Evolutionary conservation across 2,797 vertebrate species (phyloP).

Genomic region (Pseudotriccus pelzelni): DNA sequence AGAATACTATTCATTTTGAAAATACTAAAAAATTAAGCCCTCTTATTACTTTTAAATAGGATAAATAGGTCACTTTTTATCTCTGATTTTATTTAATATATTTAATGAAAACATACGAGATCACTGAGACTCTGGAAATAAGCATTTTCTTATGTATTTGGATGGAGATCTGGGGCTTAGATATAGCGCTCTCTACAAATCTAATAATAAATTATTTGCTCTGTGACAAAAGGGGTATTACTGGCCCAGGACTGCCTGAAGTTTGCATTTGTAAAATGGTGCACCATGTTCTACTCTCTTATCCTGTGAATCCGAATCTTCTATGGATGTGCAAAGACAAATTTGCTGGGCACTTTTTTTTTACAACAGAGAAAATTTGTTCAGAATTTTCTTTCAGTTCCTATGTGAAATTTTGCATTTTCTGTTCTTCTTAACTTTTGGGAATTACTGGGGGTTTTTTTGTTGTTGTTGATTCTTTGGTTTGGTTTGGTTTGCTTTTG

Average conservation of each 20-base stretch:
- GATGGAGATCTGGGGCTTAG: slow-evolving; percentile 48
- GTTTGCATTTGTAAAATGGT: slow-evolving; percentile 39
- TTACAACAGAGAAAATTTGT: neutral
- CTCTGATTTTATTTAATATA: slow-evolving; percentile 52
- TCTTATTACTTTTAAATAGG: neutral
- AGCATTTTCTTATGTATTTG: slow-evolving; percentile 61
- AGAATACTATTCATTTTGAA: slow-evolving; percentile 9
- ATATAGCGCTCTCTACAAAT: slow-evolving; percentile 53
- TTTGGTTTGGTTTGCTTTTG: neutral
- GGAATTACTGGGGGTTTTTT: neutral
- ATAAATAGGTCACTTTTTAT: slow-evolving; percentile 30
- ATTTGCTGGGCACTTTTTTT: neutral
- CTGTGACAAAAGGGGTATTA: slow-evolving; percentile 48
- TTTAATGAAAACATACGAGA: slow-evolving; percentile 69
- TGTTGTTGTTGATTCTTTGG: neutral
- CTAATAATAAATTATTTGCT: slow-evolving; percentile 55
- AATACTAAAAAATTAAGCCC: slow-evolving; percentile 13
- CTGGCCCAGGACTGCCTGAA: slow-evolving; percentile 1
- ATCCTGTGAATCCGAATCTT: neutral
- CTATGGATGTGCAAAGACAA: neutral
- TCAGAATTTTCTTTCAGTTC: neutral
- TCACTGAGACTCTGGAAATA: slow-evolving; percentile 46
- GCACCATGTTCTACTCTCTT: neutral
- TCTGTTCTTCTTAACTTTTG: neutral
- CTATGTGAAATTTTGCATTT: neutral